Evolutionary conservation across 2,888 invertebrate species (phyloP), one percentile per base, ranked within the genome.

Genomic region (Rosalia funebris): DNA sequence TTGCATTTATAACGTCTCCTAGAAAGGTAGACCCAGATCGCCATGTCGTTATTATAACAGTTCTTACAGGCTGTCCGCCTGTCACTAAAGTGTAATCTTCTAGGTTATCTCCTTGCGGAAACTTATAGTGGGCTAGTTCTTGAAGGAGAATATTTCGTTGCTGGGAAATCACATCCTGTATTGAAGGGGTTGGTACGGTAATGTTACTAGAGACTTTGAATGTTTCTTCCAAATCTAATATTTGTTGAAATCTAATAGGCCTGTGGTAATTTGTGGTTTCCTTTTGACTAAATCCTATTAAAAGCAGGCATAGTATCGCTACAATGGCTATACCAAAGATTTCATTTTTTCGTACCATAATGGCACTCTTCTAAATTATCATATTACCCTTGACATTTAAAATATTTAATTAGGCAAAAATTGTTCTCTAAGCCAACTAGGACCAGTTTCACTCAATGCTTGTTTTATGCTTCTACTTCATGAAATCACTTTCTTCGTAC

Each of bases 21-120:
- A 95, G 84, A 79, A 95, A 95, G 31, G 95, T 95, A 14, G 95
- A 94, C 3, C 95, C 95, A 2, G 93, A 93, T 70, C 95, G 86
- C 93, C 95, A 95, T 10, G 93, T 93, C n/a, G 94, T 92, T 61
- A 94, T 82, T 67, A 95, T 89, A 44, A 95, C 80, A 79, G 89
- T 93, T 66, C 91, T 85, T 57, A 92, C 77, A 2, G 94, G 94
- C 57, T 83, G 84, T 10, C 93, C 93, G 37, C 87, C 87, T 36
- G 86, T 84, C 70, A 89, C 90, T 70, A 89, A 83, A 1, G 90
- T 85, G 73, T 91, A 85, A 73, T 92, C 89, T 56, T 87, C 84
- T 62, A 92, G 78, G 63, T 86, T 86, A 63, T 83, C 83, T 57
- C 86, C 86, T 54, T 82, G 80, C 1, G 87, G 87, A 80, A 87